These are phyloP conservation scores for Eulithis prunata DNA, from an alignment of 2,888 invertebrate genomes.

Conservation along the genomic window DNA sequence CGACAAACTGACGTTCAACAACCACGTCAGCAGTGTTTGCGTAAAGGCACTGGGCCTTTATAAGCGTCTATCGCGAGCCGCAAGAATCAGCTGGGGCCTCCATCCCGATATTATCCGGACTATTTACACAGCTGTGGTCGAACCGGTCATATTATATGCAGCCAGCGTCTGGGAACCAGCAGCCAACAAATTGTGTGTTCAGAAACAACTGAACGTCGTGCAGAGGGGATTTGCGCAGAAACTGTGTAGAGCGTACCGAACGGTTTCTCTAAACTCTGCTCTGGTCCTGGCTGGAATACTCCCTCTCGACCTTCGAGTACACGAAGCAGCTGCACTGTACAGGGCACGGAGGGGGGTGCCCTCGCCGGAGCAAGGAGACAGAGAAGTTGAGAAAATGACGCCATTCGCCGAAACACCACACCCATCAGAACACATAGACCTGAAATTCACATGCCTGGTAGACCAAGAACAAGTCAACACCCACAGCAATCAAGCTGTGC, in stretches of 20 bases:
- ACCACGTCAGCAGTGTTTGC: too few species aligned
- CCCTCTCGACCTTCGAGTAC: conserved; percentile 25
- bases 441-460: conserved; percentile 16
- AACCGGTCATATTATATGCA: conserved; percentile 9
- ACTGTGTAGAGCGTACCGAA: too few species aligned
- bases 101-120: conserved; percentile 4
- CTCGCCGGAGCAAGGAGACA: not conserved
- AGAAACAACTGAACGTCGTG: conserved; percentile 7
- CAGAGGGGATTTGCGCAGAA: conserved; percentile 12
- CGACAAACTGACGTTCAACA: too few species aligned
- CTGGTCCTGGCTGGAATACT: too few species aligned
- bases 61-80: not conserved
- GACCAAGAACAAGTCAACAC: conserved; percentile 5
- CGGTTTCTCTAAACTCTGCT: too few species aligned
- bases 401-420: not conserved
- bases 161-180: conserved; percentile 6
- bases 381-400: conserved; percentile 2
- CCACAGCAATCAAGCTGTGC: not conserved
- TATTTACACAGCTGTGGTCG: conserved; percentile 2
- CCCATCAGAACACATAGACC: conserved; percentile 8
- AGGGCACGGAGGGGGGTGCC: conserved; percentile 2
- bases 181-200: not conserved
- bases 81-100: conserved; percentile 1
- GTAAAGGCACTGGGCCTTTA: not conserved
- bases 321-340: conserved; percentile 5